Conservation (phyloP, 2,888 invertebrate genomes). For the Poecilus cupreus region DNA sequence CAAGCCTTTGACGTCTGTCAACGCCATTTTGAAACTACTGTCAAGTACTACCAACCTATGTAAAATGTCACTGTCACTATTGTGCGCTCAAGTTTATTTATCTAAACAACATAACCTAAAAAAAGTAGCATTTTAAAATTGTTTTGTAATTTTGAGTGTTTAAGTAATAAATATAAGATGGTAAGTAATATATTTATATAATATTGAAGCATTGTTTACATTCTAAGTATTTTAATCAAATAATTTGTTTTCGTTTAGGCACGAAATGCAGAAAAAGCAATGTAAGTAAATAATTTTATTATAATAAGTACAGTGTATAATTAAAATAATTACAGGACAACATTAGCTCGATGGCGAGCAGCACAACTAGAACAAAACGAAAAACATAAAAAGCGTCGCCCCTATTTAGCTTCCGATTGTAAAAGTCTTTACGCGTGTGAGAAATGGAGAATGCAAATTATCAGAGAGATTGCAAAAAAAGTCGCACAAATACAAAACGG, state of each 20-base stretch:
- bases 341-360: conserved; percentile 97
- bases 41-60: too few relatives aligned
- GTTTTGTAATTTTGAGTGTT: too few relatives aligned
- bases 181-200: too few relatives aligned
- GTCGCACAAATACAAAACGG: conserved; percentile 99
- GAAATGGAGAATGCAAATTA: conserved; percentile 97
- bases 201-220: too few relatives aligned
- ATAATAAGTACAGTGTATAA: conserved; percentile 46
- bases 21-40: conserved; percentile 48
- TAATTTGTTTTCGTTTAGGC: conserved; percentile 78
- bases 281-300: conserved; percentile 80
- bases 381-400: conserved; percentile 88
- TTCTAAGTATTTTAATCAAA: too few relatives aligned
- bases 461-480: conserved; percentile 97
- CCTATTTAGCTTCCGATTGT: conserved; percentile 96
- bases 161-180: too few relatives aligned
- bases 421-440: conserved; percentile 93
- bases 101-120: too few relatives aligned
- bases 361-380: conserved; percentile 95
- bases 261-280: conserved; percentile 98
- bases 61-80: too few relatives aligned
- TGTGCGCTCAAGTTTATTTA: too few relatives aligned
- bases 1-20: conserved; percentile 37
- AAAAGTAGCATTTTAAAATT: too few relatives aligned
- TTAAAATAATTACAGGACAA: conserved; percentile 83